phyloP scores from a whole-genome alignment of 2,113 vertebrate genomes.

The Anhinga anhinga region DNA sequence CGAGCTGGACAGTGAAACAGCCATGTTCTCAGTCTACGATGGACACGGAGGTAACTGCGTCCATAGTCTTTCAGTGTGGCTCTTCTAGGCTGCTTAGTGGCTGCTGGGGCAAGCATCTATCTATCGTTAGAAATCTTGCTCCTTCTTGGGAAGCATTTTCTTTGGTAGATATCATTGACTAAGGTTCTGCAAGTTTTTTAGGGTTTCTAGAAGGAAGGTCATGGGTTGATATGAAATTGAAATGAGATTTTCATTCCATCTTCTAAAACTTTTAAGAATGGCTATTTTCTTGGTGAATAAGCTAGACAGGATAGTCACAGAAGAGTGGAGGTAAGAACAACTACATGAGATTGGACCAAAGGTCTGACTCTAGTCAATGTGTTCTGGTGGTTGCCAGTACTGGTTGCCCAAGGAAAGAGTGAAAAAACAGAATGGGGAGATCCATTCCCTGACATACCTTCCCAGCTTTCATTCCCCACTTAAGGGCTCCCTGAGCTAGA shows the following conservation, averaged over 20 bases:
- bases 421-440: background rate
- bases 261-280: background rate
- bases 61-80: fast-evolving
- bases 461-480: background rate
- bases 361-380: background rate
- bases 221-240: background rate
- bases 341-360: background rate
- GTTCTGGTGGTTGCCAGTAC: background rate
- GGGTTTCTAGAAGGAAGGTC: background rate
- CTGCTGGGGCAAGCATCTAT: background rate
- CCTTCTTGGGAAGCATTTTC: background rate
- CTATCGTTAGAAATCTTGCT: background rate
- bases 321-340: background rate
- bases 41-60: constrained; percentile 90
- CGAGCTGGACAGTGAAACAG: constrained; percentile 91
- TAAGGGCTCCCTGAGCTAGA: background rate
- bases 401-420: background rate
- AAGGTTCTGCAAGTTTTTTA: background rate
- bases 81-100: background rate
- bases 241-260: background rate
- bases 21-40: constrained; percentile 98
- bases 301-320: background rate
- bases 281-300: background rate
- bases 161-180: fast-evolving
- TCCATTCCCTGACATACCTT: background rate